phyloP scores from a whole-genome alignment of 2,113 vertebrate species.

The Panthera tigris region DNA sequence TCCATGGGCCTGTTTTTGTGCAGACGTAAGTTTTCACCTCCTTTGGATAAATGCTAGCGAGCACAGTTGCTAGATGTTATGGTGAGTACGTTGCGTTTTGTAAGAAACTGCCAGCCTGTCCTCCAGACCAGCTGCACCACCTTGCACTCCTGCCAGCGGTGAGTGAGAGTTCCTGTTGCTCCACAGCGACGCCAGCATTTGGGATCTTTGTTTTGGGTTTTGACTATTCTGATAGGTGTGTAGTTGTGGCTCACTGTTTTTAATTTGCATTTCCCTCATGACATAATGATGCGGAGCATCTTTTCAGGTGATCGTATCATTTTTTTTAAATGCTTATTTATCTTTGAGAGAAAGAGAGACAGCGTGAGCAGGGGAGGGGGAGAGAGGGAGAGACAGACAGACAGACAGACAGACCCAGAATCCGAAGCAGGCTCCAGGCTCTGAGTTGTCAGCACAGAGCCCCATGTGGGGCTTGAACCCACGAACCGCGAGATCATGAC shows the following conservation, averaged over 20 bases:
- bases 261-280: neutral
- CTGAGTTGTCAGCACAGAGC: neutral
- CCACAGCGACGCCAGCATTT: neutral
- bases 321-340: neutral
- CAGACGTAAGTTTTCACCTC: neutral
- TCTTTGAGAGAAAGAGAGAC: neutral
- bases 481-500: neutral
- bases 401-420: no score
- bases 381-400: neutral
- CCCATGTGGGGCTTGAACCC: neutral
- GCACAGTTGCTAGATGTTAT: rapidly evolving
- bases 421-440: no score
- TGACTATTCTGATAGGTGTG: neutral
- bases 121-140: neutral
- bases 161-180: no score
- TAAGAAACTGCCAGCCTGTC: neutral
- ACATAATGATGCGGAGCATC: neutral
- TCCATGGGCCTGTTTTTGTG: neutral
- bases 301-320: neutral
- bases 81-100: neutral
- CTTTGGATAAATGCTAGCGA: neutral
- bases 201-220: neutral
- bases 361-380: neutral
- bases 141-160: no score
- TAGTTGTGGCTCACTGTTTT: neutral